phyloP scores from a whole-genome alignment of 1,140 invertebrate genomes.

The Zaprionus gabonicus region DNA sequence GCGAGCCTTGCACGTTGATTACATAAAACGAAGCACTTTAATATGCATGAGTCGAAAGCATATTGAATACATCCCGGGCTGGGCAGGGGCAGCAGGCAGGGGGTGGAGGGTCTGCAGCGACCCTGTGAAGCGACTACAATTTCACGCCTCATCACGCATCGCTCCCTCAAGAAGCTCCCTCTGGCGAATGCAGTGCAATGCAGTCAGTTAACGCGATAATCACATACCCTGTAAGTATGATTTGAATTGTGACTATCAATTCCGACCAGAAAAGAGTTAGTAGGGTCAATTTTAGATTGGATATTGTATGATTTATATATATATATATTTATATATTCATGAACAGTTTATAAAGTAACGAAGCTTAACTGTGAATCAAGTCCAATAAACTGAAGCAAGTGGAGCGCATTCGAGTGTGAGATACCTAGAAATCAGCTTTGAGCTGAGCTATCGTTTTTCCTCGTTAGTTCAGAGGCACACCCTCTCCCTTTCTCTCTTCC shows the following conservation, averaged over 20 bases:
- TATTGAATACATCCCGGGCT: conserved; percentile 23
- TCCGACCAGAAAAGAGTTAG: not conserved
- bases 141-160: conserved; percentile 6
- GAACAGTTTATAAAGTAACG: too few species aligned
- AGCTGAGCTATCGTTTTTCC: not conserved
- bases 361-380: too few species aligned
- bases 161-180: not conserved
- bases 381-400: not conserved
- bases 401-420: not conserved
- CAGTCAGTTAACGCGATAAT: not conserved
- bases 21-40: conserved; percentile 25
- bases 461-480: not conserved
- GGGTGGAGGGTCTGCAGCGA: not conserved
- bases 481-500: too few species aligned
- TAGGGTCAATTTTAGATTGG: too few species aligned
- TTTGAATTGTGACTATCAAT: not conserved
- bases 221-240: not conserved
- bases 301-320: too few species aligned
- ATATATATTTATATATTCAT: too few species aligned
- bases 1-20: conserved; percentile 38
- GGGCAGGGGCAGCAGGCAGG: not conserved
- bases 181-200: not conserved
- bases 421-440: not conserved
- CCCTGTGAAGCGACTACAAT: conserved; percentile 5
- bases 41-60: conserved; percentile 34